phyloP scores from a whole-genome alignment of 1,140 invertebrate genomes.

The Zaprionus nigranus region DNA sequence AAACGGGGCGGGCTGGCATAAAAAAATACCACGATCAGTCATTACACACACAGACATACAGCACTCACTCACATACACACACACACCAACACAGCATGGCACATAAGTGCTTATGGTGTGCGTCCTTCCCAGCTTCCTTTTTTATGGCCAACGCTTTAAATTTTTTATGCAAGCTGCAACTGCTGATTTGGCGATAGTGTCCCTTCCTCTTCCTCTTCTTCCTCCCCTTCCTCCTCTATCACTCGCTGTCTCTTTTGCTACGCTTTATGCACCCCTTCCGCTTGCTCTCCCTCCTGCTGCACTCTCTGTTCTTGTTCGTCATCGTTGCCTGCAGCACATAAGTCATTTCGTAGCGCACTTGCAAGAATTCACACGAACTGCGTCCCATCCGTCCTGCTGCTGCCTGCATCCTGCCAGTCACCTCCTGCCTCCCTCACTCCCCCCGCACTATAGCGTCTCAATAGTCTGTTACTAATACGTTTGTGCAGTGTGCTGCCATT shows the following conservation, averaged over 20 bases:
- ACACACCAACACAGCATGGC: conserved; percentile 38
- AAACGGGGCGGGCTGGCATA: conserved; percentile 62
- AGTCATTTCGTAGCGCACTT: conserved; percentile 77
- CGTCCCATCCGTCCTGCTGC: conserved; percentile 41
- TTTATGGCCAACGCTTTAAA: conserved; percentile 75
- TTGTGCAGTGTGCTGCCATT: conserved; percentile 72
- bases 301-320: neutral
- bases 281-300: neutral
- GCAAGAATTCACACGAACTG: conserved; percentile 71
- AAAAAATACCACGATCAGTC: conserved; percentile 84
- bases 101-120: conserved; percentile 73
- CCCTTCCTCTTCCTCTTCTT: conserved; percentile 32
- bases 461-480: conserved; percentile 83
- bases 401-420: conserved; percentile 22
- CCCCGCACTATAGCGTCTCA: conserved; percentile 70
- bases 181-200: conserved; percentile 80
- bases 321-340: conserved; percentile 68
- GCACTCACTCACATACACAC: conserved; percentile 11
- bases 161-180: conserved; percentile 76
- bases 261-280: neutral
- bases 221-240: conserved; percentile 9
- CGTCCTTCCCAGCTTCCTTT: conserved; percentile 55
- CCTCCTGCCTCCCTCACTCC: neutral
- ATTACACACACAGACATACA: conserved; percentile 73
- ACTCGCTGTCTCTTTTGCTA: neutral